Conservation (phyloP, 2,888 invertebrate genomes). For the Plemyria rubiginata region DNA sequence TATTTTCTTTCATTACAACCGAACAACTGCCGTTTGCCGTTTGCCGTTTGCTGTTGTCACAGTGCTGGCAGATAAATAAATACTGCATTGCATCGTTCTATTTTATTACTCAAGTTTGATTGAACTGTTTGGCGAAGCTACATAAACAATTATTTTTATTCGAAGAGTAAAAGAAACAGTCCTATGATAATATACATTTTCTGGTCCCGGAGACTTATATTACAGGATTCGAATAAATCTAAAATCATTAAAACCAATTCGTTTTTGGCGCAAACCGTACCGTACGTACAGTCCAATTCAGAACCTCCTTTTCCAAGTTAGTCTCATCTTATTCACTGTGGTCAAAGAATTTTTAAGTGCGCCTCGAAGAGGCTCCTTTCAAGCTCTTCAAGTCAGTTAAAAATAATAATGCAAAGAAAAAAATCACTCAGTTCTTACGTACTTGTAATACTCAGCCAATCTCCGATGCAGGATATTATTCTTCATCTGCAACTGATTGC, state of each 20-base stretch:
- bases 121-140: constrained; percentile 10
- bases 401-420: too few relatives aligned
- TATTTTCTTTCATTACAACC: constrained; percentile 48
- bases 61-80: constrained; percentile 25
- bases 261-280: too few relatives aligned
- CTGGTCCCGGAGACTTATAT: too few relatives aligned
- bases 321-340: too few relatives aligned
- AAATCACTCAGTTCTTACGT: too few relatives aligned
- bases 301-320: too few relatives aligned
- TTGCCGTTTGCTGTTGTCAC: constrained; percentile 28
- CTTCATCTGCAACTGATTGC: constrained; percentile 64
- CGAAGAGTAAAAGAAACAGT: neutral
- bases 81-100: constrained; percentile 19
- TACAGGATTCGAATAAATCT: too few relatives aligned
- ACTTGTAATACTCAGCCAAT: constrained; percentile 79
- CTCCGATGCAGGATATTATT: constrained; percentile 74
- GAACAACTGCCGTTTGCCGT: constrained; percentile 40
- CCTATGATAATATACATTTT: neutral
- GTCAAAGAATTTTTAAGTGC: too few relatives aligned
- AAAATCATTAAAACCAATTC: too few relatives aligned
- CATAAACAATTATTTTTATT: constrained; percentile 6
- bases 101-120: constrained; percentile 15
- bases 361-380: too few relatives aligned
- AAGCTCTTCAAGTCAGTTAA: too few relatives aligned
- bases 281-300: too few relatives aligned